Percentiles rank a stretch among this genome's conserved stretches.
phyloP scores from a whole-genome alignment of 1,140 invertebrate species.

The Leucophenga varia region DNA sequence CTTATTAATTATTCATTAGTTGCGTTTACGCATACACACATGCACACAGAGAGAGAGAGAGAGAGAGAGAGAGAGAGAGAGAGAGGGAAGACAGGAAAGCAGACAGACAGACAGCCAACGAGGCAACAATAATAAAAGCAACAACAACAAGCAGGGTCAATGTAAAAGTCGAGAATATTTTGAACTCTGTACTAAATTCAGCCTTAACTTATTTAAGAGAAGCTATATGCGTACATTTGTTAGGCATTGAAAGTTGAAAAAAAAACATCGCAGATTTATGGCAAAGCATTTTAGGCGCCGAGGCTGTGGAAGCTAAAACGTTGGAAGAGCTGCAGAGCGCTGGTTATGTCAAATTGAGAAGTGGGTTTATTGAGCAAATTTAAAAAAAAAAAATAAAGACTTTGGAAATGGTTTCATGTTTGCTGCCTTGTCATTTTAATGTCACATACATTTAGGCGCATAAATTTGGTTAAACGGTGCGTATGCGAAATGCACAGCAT shows the following conservation, averaged over 20 bases:
- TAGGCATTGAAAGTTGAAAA: no score
- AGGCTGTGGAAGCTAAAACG: conserved; percentile 42
- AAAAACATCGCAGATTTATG: conserved; percentile 49
- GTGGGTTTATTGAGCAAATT: conserved; percentile 5
- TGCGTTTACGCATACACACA: no score
- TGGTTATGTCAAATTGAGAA: no score
- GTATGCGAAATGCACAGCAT: conserved; percentile 11
- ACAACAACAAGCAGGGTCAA: not conserved
- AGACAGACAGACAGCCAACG: conserved; percentile 10
- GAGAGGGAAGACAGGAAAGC: conserved; percentile 15
- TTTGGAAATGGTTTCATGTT: conserved; percentile 44
- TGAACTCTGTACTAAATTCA: no score
- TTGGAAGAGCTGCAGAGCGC: conserved; percentile 19
- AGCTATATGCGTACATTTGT: no score
- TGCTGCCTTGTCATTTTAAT: conserved; percentile 39
- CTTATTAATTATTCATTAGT: conserved; percentile 55
- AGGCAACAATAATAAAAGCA: conserved; percentile 9
- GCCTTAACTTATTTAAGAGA: no score
- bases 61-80: not conserved
- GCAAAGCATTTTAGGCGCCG: conserved; percentile 48
- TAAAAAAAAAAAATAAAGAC: conserved; percentile 9
- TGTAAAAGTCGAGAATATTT: no score
- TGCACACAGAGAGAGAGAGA: not conserved
- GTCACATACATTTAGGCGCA: conserved; percentile 29
- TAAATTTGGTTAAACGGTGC: conserved; percentile 30